Evolutionary conservation across 2,888 invertebrate genomes (phyloP), one percentile per base, ranked within the genome.

Genomic region (Busseola fusca): DNA sequence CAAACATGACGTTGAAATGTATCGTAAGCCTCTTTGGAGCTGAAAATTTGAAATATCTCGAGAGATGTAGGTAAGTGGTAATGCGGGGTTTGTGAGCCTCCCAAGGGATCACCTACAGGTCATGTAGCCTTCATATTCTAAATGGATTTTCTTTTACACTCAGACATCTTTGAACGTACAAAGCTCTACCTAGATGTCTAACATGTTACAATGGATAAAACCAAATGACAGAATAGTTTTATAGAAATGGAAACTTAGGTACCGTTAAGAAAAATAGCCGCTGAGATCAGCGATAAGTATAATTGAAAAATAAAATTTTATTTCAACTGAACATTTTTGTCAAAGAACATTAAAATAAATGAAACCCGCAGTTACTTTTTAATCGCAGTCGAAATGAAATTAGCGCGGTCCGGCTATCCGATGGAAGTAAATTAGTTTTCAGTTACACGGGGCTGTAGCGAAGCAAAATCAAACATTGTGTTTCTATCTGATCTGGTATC

Each of bases 401-500:
- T 81, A 85, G 65, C 72, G 69, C 77, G 69, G 73, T 63, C 72
- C 76, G 62, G 76, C 72, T 69, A 73, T 74, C 69, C 77, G 76
- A 84, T 81, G 78, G 76, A 82, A 85, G 79, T 82, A 87, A 87
- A 87, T 87, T 87, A 87, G 87, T 87, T 87, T 84, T 82, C 85
- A 83, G 82, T 82, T 81, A 80, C 69, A 76, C 77, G 71, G 76
- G 66, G 71, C 78, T 80, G 52, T 50, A 80, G 86, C 84, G 84
- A 80, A 80, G 85, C 84, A 89, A 88, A 91, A 92, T 91, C 90
- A 89, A 91, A 91, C 92, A 91, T 87, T 82, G 86, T 87, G 87
- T 91, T 92, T 90, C 80, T 78, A 84, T 84, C 90, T 89, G 87
- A 84, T 84, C 90, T 89, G 86, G 88, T 93, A 93, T 93, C 93